These are phyloP conservation scores for Drosophila austrosaltans DNA, from an alignment of 2,888 invertebrate genomes.

Conservation along the genomic window DNA sequence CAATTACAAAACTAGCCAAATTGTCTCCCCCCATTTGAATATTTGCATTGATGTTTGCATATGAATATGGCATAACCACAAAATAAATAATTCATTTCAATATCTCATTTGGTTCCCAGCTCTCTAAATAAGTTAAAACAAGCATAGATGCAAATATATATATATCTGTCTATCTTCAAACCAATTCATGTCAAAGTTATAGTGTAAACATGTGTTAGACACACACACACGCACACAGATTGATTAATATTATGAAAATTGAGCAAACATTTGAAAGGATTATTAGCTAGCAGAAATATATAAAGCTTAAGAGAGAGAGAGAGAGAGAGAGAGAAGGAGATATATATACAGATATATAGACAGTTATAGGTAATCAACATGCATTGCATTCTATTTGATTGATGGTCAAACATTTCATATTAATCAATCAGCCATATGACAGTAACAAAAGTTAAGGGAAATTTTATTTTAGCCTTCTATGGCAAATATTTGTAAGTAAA, in stretches of 20 bases:
- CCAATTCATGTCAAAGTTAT: constrained; percentile 23
- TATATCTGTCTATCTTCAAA: constrained; percentile 9
- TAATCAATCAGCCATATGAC: constrained; percentile 11
- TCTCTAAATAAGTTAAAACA: constrained; percentile 8
- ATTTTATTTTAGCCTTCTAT: neutral
- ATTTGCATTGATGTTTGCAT: constrained; percentile 47
- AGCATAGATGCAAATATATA: neutral
- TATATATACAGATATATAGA: neutral
- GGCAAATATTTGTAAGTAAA: neutral
- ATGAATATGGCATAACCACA: constrained; percentile 41
- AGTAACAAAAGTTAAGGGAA: neutral
- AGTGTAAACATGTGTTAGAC: constrained; percentile 50
- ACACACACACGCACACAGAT: constrained; percentile 18
- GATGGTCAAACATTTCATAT: constrained; percentile 6
- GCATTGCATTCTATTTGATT: constrained; percentile 7
- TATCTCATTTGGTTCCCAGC: constrained; percentile 4
- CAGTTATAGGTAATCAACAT: constrained; percentile 6
- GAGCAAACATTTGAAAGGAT: constrained; percentile 19
- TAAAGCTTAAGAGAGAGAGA: neutral
- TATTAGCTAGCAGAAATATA: constrained; percentile 3
- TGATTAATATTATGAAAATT: constrained; percentile 50
- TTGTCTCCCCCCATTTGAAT: neutral
- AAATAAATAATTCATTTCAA: constrained; percentile 65
- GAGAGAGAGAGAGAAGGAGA: neutral
- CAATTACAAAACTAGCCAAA: constrained; percentile 39